Percentiles rank a stretch among this genome's conserved stretches.
These are phyloP conservation scores for Pterostichus niger DNA, from an alignment of 2,888 invertebrate genomes.

Conservation along the genomic window DNA sequence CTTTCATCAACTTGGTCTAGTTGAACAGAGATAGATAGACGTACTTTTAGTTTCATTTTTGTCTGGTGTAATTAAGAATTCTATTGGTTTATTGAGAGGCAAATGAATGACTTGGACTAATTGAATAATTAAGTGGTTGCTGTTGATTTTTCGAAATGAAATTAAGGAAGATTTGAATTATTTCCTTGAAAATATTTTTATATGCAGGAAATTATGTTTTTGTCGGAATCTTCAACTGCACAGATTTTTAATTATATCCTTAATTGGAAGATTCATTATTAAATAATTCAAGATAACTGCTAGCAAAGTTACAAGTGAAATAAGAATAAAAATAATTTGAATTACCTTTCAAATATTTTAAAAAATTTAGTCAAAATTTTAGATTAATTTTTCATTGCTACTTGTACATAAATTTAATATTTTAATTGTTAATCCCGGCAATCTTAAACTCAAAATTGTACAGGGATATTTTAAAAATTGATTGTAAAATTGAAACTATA, in stretches of 20 bases:
- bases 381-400: no score
- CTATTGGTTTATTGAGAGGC: constrained; percentile 54
- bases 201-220: not conserved
- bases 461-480: no score
- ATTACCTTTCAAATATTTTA: no score
- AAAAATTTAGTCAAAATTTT: no score
- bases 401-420: no score
- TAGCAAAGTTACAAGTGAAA: no score
- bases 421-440: no score
- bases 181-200: constrained; percentile 26
- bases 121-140: constrained; percentile 35
- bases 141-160: constrained; percentile 41
- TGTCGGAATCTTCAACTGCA: no score
- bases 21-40: not conserved
- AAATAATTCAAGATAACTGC: no score
- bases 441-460: no score
- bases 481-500: no score
- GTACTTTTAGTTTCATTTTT: constrained; percentile 51
- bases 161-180: constrained; percentile 27
- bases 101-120: constrained; percentile 45
- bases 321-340: no score
- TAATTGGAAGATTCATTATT: constrained; percentile 31
- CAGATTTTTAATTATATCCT: constrained; percentile 35
- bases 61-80: constrained; percentile 54
- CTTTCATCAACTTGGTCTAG: not conserved